Conservation (phyloP, 2,797 vertebrate species). For the Halcyon smyrnensis region DNA sequence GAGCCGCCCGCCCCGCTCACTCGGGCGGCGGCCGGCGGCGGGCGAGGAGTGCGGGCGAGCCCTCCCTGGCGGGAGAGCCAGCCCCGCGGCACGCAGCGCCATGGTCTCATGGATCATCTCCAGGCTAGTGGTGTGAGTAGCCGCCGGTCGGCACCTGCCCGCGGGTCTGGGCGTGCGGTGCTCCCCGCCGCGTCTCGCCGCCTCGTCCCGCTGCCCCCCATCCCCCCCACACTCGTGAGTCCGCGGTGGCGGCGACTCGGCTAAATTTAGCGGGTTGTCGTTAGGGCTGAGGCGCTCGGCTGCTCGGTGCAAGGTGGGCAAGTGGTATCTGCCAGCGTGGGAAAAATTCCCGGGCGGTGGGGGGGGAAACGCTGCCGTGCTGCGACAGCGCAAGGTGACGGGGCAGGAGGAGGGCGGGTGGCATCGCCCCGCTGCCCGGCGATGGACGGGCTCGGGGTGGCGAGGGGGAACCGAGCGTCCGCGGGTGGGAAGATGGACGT, state of each 20-base stretch:
- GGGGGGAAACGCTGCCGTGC: not conserved
- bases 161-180: not conserved
- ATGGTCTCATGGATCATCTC: constrained; percentile 99
- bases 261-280: constrained; percentile 73
- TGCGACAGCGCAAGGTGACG: not conserved
- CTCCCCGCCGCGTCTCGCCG: not conserved
- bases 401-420: not conserved
- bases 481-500: not conserved
- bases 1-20: constrained; percentile 77
- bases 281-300: not conserved
- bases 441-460: not conserved
- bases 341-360: not conserved
- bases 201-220: not conserved
- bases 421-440: not conserved
- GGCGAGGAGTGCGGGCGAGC: constrained; percentile 69
- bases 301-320: not conserved
- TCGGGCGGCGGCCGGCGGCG: constrained; percentile 68
- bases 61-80: constrained; percentile 77
- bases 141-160: not conserved
- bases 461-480: not conserved
- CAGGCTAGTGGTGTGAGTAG: constrained; percentile 98
- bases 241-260: not conserved
- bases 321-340: not conserved
- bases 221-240: not conserved
- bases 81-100: constrained; percentile 81